phyloP scores from a whole-genome alignment of 1,140 invertebrate species.

The Trichonephila inaurata region DNA sequence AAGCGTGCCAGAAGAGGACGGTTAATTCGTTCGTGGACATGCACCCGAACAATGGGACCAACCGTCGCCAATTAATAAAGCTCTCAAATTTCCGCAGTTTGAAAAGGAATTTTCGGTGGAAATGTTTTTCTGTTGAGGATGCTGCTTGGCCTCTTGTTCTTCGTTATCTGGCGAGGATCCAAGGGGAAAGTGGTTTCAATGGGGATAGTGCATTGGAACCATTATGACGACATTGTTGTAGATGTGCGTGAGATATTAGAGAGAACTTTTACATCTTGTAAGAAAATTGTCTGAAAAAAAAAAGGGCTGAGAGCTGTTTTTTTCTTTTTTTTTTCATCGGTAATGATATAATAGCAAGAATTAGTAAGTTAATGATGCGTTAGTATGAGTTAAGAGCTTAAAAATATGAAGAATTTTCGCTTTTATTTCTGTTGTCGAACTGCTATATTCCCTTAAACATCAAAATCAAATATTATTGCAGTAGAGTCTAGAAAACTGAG shows the following conservation, averaged over 20 bases:
- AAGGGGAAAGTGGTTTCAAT: constrained; percentile 53
- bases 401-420: too few species aligned
- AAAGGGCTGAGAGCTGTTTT: too few species aligned
- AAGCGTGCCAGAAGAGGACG: not conserved
- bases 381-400: too few species aligned
- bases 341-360: too few species aligned
- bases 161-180: constrained; percentile 44
- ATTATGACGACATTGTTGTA: not conserved
- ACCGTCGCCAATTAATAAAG: constrained; percentile 66
- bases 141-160: not conserved
- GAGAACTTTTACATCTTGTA: not conserved
- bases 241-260: not conserved
- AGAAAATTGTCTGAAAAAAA: not conserved
- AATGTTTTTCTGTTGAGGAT: not conserved
- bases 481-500: too few species aligned
- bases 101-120: constrained; percentile 9
- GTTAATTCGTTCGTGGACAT: constrained; percentile 58
- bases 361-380: too few species aligned
- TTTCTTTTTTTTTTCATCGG: not conserved
- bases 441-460: too few species aligned
- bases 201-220: not conserved
- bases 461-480: too few species aligned
- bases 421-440: too few species aligned
- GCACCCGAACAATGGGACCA: constrained; percentile 52
- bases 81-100: constrained; percentile 50